Evolutionary conservation across 2,113 vertebrate species (phyloP).

Genomic region (Motacilla tschutschensis): DNA sequence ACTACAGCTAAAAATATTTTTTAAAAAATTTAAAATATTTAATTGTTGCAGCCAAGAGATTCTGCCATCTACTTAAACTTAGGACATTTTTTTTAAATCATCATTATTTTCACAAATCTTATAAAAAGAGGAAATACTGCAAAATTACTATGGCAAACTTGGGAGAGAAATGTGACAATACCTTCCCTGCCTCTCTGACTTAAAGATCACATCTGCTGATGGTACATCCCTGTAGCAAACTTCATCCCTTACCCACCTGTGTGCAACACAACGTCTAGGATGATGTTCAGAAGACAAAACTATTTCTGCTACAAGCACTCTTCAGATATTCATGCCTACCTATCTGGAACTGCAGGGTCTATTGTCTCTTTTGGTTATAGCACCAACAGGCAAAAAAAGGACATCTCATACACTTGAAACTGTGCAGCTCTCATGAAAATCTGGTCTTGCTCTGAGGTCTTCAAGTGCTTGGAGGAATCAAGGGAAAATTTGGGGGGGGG

Average conservation of each 20-base stretch:
- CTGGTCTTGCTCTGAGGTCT: not conserved
- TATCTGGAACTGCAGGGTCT: not conserved
- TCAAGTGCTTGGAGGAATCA: not conserved
- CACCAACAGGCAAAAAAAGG: not conserved
- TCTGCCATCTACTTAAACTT: not conserved
- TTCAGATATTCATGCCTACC: not conserved
- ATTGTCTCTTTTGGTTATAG: not conserved
- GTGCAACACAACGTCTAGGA: not conserved
- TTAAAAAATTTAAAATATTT: not conserved
- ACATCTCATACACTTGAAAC: not conserved
- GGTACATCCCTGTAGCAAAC: not conserved
- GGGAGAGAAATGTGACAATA: not conserved
- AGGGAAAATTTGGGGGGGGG: not conserved
- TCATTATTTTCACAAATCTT: not conserved
- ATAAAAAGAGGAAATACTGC: not conserved
- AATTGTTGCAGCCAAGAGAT: not conserved
- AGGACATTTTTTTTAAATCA: not conserved
- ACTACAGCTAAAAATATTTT: not conserved
- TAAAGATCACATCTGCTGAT: not conserved
- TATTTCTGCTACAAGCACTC: not conserved
- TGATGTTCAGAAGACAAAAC: not conserved
- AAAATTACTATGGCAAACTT: not conserved
- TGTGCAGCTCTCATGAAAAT: not conserved
- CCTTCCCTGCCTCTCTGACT: rapidly evolving
- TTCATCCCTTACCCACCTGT: not conserved